Evolutionary conservation across 2,113 vertebrate species (phyloP).

Genomic region (Pipa parva): DNA sequence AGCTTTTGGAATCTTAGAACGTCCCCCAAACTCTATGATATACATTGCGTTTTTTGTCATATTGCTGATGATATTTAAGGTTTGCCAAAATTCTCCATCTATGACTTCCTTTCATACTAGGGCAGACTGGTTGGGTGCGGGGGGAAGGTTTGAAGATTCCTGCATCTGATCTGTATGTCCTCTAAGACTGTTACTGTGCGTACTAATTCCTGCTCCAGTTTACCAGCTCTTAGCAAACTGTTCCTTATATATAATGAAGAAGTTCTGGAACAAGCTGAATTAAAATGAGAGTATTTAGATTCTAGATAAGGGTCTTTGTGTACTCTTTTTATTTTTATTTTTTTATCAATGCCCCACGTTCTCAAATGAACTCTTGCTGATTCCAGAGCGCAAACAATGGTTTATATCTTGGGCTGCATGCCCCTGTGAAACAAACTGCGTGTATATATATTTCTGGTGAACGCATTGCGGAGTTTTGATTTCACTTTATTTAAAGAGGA

Average conservation of each 20-base stretch:
- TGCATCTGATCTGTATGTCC: constrained; percentile 15
- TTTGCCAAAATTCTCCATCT: background rate
- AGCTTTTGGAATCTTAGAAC: background rate
- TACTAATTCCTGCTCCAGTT: constrained; percentile 28
- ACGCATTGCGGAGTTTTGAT: background rate
- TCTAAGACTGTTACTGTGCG: constrained; percentile 21
- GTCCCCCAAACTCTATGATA: no score
- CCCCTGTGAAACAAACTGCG: background rate
- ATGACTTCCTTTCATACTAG: background rate
- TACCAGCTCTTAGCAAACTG: constrained; percentile 22
- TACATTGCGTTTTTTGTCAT: background rate
- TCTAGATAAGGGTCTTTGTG: constrained; percentile 24
- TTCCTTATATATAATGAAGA: constrained; percentile 25
- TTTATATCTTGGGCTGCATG: constrained; percentile 1
- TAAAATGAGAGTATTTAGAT: constrained; percentile 30
- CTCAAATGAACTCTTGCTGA: constrained; percentile 24
- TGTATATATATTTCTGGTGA: background rate
- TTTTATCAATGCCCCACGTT: constrained; percentile 29
- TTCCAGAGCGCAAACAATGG: constrained; percentile 8
- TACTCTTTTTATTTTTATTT: no score
- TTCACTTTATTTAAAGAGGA: background rate
- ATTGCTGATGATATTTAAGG: background rate
- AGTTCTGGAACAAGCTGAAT: constrained; percentile 22
- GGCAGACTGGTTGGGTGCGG: background rate
- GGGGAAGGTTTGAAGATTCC: background rate